Conservation (phyloP, 2,113 vertebrate species). For the Lagopus leucura region DNA sequence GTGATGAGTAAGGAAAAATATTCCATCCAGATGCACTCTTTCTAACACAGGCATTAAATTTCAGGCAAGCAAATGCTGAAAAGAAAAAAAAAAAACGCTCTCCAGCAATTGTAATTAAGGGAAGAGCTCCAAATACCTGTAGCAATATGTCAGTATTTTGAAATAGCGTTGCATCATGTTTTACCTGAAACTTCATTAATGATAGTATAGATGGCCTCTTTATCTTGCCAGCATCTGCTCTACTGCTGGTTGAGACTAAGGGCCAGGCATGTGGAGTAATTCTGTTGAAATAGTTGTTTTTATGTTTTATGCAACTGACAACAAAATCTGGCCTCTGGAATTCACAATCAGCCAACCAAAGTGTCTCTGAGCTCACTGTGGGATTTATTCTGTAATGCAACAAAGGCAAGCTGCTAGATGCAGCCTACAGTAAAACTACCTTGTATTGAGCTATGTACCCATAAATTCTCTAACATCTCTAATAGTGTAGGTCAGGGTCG, state of each 20-base stretch:
- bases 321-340: slow-evolving; percentile 58
- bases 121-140: slow-evolving; percentile 67
- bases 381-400: slow-evolving; percentile 19
- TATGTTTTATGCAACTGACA: slow-evolving; percentile 57
- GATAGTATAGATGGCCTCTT: slow-evolving; percentile 67
- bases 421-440: neutral
- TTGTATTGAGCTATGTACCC: neutral
- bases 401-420: slow-evolving; percentile 16
- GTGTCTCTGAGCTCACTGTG: slow-evolving; percentile 48
- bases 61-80: neutral
- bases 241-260: slow-evolving; percentile 56
- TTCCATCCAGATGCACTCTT: slow-evolving; percentile 6
- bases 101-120: slow-evolving; percentile 69
- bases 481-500: neutral
- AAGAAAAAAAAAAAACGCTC: slow-evolving; percentile 18
- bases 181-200: slow-evolving; percentile 75
- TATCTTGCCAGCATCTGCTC: slow-evolving; percentile 70
- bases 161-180: slow-evolving; percentile 70
- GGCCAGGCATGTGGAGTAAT: slow-evolving; percentile 66
- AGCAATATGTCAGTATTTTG: slow-evolving; percentile 71
- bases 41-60: slow-evolving; percentile 16
- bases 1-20: neutral
- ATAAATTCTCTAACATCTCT: neutral
- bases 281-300: slow-evolving; percentile 73
- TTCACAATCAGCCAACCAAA: slow-evolving; percentile 19